Evolutionary conservation across 2,797 vertebrate species (phyloP), one percentile per base, ranked within the genome.

Genomic region (Muscicapa striata): DNA sequence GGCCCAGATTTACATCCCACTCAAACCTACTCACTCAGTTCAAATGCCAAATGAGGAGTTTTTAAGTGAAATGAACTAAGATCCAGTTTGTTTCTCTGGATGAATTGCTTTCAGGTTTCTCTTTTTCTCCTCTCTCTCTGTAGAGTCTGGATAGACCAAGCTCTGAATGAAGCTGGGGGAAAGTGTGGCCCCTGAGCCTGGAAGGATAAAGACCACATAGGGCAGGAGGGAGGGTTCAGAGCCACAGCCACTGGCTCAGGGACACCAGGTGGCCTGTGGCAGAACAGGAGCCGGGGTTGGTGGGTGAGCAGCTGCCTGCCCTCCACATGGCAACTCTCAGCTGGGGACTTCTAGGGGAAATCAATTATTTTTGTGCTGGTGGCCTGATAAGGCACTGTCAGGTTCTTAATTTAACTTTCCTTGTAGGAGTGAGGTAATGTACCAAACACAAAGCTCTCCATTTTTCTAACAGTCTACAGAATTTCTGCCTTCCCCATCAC

Each of bases 21-120:
- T 51, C 51, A 45, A 11, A 58, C 36, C 14, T 58, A 34, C 45
- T 62, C 24, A 12, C 19, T 38, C 24, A 18, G 9, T 54, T 45
- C 38, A 49, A 81, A 68, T 26, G 41, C 21, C 62, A 48, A 36
- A 72, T 6, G 13, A 51, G 30, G 24, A 59, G 24, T 17, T 38
- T 61, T 22, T 22, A 61, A 36, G 49, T 32, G 19, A 82, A 83
- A 72, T 48, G 8, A 41, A 4, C 15, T 66, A 17, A 24, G 11
- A 59, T 51, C 8, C 2, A 0, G 6, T 36, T 84, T 6, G 2
- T 59, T 63, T 63, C 52, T 74, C 24, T 20, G 21, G 18, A 45
- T 14, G 11, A 64, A 48, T 36, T 0, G 0, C 7, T 46, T 36
- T 73, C 30, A 2, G 0, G 3, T 73, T 68, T 52, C 15, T n/a